Evolutionary conservation across 2,888 invertebrate genomes (phyloP).

Genomic region (Agrochola circellaris): DNA sequence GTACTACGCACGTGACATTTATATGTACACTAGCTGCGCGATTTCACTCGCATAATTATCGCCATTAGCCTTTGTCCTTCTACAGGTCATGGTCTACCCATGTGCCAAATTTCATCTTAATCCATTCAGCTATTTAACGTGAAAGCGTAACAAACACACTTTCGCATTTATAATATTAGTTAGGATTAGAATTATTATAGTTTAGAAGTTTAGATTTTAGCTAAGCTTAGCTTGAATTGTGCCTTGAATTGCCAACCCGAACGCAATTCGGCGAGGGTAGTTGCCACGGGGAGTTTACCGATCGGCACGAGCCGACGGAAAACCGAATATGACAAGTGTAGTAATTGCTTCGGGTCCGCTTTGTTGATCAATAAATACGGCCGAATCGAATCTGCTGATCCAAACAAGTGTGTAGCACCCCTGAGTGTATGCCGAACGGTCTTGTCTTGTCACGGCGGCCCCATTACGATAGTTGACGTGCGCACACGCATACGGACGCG

Average conservation of each 20-base stretch:
- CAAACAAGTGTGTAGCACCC: background rate
- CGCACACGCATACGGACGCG: constrained; percentile 51
- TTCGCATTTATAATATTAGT: too few species aligned
- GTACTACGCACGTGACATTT: too few species aligned
- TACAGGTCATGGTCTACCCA: too few species aligned
- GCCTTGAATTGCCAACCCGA: background rate
- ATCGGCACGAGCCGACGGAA: background rate
- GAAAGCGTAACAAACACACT: too few species aligned
- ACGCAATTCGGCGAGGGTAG: background rate
- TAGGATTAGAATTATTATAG: too few species aligned
- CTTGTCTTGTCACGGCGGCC: constrained; percentile 52
- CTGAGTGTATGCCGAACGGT: constrained; percentile 38
- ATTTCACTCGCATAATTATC: too few species aligned
- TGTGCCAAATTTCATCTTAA: too few species aligned
- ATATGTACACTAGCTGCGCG: too few species aligned
- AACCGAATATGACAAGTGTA: background rate
- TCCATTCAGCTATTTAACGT: too few species aligned
- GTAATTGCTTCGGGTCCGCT: background rate
- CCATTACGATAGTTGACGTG: constrained; percentile 63
- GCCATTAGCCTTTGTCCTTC: too few species aligned
- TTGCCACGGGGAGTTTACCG: background rate
- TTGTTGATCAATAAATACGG: background rate
- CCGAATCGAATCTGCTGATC: background rate
- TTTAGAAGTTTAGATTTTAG: background rate
- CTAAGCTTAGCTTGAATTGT: background rate